Percentiles rank a stretch among this genome's conserved stretches.
These are phyloP conservation scores for Eira barbara DNA, from an alignment of 2,113 vertebrate genomes.

Conservation along the genomic window DNA sequence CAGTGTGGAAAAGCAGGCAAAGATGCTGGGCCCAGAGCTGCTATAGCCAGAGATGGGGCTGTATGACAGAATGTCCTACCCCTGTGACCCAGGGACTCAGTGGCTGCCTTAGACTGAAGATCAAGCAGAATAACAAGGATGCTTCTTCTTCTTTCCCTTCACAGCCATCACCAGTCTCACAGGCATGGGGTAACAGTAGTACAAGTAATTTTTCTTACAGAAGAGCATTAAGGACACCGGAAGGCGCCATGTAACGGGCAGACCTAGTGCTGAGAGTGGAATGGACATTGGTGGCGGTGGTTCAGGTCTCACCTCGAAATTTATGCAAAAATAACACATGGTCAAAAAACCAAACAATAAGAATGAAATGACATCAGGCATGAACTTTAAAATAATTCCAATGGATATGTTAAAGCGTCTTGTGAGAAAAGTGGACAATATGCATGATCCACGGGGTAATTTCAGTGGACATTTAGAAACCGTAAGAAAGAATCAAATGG, in stretches of 20 bases:
- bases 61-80: not conserved
- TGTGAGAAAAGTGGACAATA: not conserved
- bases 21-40: not conserved
- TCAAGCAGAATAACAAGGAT: not conserved
- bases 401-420: not conserved
- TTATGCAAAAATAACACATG: not conserved
- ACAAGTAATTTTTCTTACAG: not conserved
- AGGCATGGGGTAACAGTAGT: not conserved
- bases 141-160: not conserved
- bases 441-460: not conserved
- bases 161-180: not conserved
- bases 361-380: not conserved
- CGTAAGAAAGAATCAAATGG: not conserved
- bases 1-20: not conserved
- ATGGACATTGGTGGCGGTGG: not conserved
- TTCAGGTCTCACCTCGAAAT: not conserved
- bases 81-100: not conserved
- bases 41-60: fast-evolving
- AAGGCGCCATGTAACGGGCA: not conserved
- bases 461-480: not conserved
- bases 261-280: not conserved
- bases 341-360: not conserved
- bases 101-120: not conserved
- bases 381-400: not conserved
- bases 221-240: not conserved